These are phyloP conservation scores for Paralichthys olivaceus DNA, from an alignment of 2,113 vertebrate genomes.

Conservation along the genomic window DNA sequence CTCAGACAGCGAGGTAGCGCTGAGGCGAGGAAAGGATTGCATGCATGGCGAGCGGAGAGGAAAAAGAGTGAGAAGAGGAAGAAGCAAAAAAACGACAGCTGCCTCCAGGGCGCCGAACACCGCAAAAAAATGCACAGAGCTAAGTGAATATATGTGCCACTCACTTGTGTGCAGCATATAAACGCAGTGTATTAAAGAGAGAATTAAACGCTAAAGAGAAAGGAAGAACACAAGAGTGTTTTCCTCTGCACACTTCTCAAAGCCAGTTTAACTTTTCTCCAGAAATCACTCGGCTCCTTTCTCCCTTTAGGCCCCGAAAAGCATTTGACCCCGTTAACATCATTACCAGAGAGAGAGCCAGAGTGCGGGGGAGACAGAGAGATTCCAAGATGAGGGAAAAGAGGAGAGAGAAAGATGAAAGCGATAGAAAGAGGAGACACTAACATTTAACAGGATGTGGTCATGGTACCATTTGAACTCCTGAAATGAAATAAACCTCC, in stretches of 20 bases:
- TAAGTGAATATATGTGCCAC: constrained; percentile 34
- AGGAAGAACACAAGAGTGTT: constrained; percentile 27
- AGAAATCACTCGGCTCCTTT: constrained; percentile 47
- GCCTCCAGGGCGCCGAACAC: constrained; percentile 44
- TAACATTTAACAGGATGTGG: not conserved
- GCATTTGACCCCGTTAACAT: constrained; percentile 68
- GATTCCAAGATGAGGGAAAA: constrained; percentile 57
- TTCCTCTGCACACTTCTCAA: constrained; percentile 34
- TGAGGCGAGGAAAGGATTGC: constrained; percentile 19
- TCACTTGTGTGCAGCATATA: constrained; percentile 35
- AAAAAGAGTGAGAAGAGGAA: not conserved
- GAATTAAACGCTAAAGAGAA: constrained; percentile 38
- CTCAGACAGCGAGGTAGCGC: constrained; percentile 29
- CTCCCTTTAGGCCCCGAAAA: constrained; percentile 58
- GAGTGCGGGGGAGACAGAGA: constrained; percentile 34
- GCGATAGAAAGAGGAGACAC: not conserved
- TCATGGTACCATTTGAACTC: not conserved
- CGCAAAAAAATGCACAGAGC: constrained; percentile 25
- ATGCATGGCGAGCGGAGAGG: not conserved
- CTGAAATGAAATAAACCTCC: not conserved
- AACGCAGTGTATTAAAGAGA: constrained; percentile 9
- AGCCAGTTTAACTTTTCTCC: constrained; percentile 50
- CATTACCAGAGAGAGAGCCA: constrained; percentile 65
- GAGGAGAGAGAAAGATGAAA: constrained; percentile 47
- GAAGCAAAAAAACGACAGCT: constrained; percentile 29